phyloP scores from a whole-genome alignment of 2,797 vertebrate species.

The Paguma larvata region DNA sequence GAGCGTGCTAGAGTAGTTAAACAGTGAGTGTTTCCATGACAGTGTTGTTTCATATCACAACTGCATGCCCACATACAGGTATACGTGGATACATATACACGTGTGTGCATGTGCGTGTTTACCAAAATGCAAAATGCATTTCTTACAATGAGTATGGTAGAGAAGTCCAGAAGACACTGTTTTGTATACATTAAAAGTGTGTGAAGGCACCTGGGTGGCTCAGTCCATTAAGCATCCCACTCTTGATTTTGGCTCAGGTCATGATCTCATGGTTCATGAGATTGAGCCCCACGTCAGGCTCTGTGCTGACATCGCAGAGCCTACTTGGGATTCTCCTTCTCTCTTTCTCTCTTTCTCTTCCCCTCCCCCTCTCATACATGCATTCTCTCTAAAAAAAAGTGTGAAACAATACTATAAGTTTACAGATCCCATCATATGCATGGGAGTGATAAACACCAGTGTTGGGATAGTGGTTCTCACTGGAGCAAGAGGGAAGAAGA shows the following conservation, averaged over 20 bases:
- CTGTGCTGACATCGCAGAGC: no score
- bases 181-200: background rate
- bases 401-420: background rate
- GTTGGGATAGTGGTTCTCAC: background rate
- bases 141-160: background rate
- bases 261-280: no score
- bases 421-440: background rate
- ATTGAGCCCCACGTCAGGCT: no score
- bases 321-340: no score
- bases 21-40: background rate
- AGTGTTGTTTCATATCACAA: background rate
- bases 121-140: background rate
- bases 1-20: background rate
- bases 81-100: background rate
- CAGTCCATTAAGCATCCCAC: no score
- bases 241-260: no score
- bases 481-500: background rate
- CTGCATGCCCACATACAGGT: background rate
- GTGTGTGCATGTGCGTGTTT: background rate
- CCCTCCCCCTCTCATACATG: no score
- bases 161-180: background rate
- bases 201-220: background rate
- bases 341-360: no score
- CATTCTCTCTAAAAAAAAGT: background rate
- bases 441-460: background rate